These are phyloP conservation scores for Drosophila bifasciata DNA, from an alignment of 1,140 invertebrate genomes.

Conservation along the genomic window DNA sequence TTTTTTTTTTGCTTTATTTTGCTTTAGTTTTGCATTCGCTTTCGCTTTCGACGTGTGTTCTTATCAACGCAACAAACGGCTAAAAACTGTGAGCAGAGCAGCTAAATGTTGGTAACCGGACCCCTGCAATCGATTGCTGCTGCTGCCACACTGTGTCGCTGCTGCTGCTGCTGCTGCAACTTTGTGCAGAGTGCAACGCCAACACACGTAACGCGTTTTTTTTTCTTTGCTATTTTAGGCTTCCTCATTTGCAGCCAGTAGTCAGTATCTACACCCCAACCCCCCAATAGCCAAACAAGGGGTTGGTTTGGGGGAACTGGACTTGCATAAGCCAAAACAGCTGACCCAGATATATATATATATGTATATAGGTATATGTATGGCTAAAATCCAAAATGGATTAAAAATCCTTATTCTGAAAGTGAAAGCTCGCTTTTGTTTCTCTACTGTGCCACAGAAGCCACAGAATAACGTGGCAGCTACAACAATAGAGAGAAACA, in stretches of 20 bases:
- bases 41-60: constrained; percentile 57
- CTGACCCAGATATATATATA: constrained; percentile 52
- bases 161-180: constrained; percentile 47
- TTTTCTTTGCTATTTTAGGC: constrained; percentile 70
- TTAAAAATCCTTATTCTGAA: constrained; percentile 28
- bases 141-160: constrained; percentile 1
- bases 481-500: too few relatives aligned
- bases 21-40: neutral
- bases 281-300: constrained; percentile 30
- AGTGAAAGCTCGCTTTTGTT: constrained; percentile 51
- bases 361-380: constrained; percentile 9
- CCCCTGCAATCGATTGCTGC: constrained; percentile 59
- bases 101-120: constrained; percentile 60
- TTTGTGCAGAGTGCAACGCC: constrained; percentile 38
- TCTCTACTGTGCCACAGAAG: neutral
- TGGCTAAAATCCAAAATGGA: constrained; percentile 29
- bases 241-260: constrained; percentile 71
- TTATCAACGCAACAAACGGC: constrained; percentile 73
- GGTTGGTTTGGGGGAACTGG: constrained; percentile 21
- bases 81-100: constrained; percentile 61
- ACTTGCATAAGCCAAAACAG: constrained; percentile 58
- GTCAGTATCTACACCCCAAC: neutral
- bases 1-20: neutral
- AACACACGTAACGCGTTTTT: constrained; percentile 59
- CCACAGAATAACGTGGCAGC: too few relatives aligned